Base-by-base conservation (phyloP, 2,888 invertebrate species). In the Allophyes oxyacanthae region DNA sequence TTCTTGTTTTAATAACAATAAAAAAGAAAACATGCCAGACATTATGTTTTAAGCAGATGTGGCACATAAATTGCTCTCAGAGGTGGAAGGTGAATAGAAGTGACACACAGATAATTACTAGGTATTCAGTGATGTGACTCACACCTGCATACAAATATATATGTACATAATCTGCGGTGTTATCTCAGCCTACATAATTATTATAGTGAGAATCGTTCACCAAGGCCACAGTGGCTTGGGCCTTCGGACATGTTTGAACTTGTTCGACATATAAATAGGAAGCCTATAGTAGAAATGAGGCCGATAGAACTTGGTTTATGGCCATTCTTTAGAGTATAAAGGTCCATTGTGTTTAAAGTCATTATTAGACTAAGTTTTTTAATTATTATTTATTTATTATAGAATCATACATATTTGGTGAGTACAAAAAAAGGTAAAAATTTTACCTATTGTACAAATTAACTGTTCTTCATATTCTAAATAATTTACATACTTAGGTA, bases 161-260 rank as follows among this genome's bases (percentile, higher is more conserved):
- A 42, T 46, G 15, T 28, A 49, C 43, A 57, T 51, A 60, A 54
- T 58, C 59, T 53, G 48, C 11, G 10, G 50, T 44, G 37, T 65
- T 71, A 78, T 66, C 69, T 72, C 60, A 56, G 60, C 62, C 59
- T 55, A 43, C 64, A 61, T 64, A n/a, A n/a, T n/a, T n/a, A 54
- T 44, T 64, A 64, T 51, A 63, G 49, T 64, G 41, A 62, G 65
- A 73, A 59, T 54, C 44, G 34, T 67, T 55, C 41, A 64, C 51
- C 72, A 80, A 79, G 77, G 77, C 71, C 59, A 11, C 6, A 32
- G 13, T 5, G 28, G 43, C 55, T 49, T 57, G 58, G 64, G 64
- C 54, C 56, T 62, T 56, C 41, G 15, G 56, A 81, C 82, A 70
- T 75, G 83, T 84, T 74, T 60, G 46, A 77, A 84, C 86, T 53